Evolutionary conservation across 2,113 vertebrate genomes (phyloP).

Genomic region (Rattus norvegicus): GRCr8 NC_086025.1:89303001-89303500

Average conservation of each 20-base stretch:
- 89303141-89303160: background rate
- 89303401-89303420: background rate
- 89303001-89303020: background rate
- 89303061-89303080: background rate
- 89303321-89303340: background rate
- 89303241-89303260: background rate
- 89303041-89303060: background rate
- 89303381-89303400: background rate
- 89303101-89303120: background rate
- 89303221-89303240: background rate
- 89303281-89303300: background rate
- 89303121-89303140: background rate
- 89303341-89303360: rapidly evolving
- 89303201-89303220: background rate
- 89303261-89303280: background rate
- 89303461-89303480: background rate
- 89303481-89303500: background rate
- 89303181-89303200: background rate
- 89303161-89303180: background rate
- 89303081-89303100: background rate
- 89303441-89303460: background rate
- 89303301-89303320: background rate
- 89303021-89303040: background rate
- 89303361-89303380: background rate
- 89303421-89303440: background rate